A percentile compares a stretch with the other conserved stretches of the same genome.
Conservation (phyloP, 2,888 invertebrate species). For the Emmelina monodactyla region DNA sequence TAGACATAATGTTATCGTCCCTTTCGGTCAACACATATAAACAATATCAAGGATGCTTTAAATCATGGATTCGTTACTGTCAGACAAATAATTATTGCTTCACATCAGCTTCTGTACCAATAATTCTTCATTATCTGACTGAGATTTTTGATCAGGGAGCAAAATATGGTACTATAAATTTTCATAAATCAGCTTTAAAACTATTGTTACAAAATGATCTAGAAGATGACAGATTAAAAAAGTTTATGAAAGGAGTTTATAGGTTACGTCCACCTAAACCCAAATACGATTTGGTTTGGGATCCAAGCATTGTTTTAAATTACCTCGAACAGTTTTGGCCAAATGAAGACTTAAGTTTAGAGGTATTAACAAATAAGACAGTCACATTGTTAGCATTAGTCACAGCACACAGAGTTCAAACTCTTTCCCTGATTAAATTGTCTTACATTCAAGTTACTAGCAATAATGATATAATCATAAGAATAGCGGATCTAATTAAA, state of each 20-base stretch:
- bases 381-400: not conserved
- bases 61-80: not conserved
- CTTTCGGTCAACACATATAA: not conserved
- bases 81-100: not conserved
- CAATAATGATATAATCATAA: not conserved
- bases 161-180: constrained; percentile 1
- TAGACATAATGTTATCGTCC: not conserved
- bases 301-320: not conserved
- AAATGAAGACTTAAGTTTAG: not conserved
- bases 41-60: not conserved
- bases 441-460: not conserved
- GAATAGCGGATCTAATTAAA: not conserved
- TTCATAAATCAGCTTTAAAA: not conserved
- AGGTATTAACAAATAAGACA: not conserved
- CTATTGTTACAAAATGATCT: not conserved
- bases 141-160: not conserved
- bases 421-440: not conserved
- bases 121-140: not conserved
- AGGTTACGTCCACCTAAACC: not conserved
- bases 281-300: not conserved
- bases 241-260: not conserved
- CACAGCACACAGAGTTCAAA: not conserved
- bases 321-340: not conserved
- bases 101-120: not conserved
- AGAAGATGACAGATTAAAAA: not conserved